Conservation (phyloP, 2,113 vertebrate genomes). For the Lampris megalopsis region DNA sequence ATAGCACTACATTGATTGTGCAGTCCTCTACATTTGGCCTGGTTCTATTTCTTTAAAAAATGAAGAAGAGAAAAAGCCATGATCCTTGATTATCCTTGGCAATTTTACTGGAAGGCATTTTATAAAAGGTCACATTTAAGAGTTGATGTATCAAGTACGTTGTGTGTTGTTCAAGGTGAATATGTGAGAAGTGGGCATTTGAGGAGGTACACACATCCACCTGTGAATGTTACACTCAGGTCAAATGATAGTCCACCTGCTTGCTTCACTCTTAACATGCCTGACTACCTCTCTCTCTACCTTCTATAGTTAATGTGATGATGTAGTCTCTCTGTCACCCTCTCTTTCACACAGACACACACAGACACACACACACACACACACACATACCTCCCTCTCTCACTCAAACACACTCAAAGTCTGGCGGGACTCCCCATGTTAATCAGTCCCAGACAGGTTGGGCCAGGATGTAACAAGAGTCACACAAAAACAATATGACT, state of each 20-base stretch:
- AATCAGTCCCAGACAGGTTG: slow-evolving; percentile 50
- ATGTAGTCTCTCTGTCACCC: neutral
- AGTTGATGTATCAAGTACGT: neutral
- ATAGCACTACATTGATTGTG: neutral
- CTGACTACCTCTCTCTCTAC: too few relatives aligned
- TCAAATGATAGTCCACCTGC: neutral
- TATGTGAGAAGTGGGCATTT: neutral
- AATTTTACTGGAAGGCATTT: neutral
- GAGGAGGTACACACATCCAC: neutral
- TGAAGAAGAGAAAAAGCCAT: neutral
- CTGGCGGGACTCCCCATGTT: slow-evolving; percentile 34
- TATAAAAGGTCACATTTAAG: slow-evolving; percentile 11
- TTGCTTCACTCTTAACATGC: neutral
- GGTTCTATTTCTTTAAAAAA: neutral
- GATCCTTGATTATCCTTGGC: neutral
- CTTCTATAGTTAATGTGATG: too few relatives aligned
- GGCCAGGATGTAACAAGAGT: slow-evolving; percentile 54
- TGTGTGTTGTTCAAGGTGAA: neutral
- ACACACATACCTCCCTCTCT: neutral
- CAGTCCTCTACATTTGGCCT: neutral
- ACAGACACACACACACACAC: slow-evolving; percentile 5
- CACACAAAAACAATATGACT: slow-evolving; percentile 58
- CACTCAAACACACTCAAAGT: neutral
- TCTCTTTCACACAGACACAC: slow-evolving; percentile 1
- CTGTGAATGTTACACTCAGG: neutral